phyloP scores from a whole-genome alignment of 2,888 invertebrate species.

The Molanna angustata region DNA sequence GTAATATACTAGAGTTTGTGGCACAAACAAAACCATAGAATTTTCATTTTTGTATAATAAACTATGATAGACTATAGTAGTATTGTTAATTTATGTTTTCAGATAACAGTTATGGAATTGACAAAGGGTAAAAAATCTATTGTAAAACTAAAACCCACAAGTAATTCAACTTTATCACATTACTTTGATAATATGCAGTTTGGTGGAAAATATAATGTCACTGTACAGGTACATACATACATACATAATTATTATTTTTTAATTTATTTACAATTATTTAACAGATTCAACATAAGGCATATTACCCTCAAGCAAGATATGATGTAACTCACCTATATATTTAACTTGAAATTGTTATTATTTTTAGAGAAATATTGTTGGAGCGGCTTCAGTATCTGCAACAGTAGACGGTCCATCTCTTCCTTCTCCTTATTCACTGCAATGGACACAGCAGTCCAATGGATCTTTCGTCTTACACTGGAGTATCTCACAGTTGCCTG shows the following conservation, averaged over 20 bases:
- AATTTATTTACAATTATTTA: too few relatives aligned
- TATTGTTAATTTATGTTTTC: conserved; percentile 32
- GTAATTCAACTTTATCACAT: conserved; percentile 50
- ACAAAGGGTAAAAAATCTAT: conserved; percentile 44
- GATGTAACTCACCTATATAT: too few relatives aligned
- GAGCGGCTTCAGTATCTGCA: conserved; percentile 44
- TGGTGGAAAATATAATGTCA: conserved; percentile 54
- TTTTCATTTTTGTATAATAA: too few relatives aligned
- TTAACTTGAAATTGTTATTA: too few relatives aligned
- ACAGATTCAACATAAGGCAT: too few relatives aligned
- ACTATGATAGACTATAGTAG: too few relatives aligned
- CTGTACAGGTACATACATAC: conserved; percentile 45
- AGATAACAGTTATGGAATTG: conserved; percentile 54
- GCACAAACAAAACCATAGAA: too few relatives aligned
- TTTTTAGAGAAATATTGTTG: conserved; percentile 40
- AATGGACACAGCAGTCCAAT: conserved; percentile 57
- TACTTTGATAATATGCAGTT: conserved; percentile 52
- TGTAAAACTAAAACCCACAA: conserved; percentile 51
- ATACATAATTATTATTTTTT: too few relatives aligned
- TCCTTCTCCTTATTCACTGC: conserved; percentile 62
- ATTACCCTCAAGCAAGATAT: too few relatives aligned
- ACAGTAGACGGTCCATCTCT: conserved; percentile 56
- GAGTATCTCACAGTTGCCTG: conserved; percentile 37
- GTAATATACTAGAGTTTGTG: too few relatives aligned
- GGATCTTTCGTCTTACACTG: conserved; percentile 66